Percentiles rank a stretch among this genome's conserved stretches.
Evolutionary conservation across 2,797 vertebrate genomes (phyloP).

Genomic region (Falco berigora): DNA sequence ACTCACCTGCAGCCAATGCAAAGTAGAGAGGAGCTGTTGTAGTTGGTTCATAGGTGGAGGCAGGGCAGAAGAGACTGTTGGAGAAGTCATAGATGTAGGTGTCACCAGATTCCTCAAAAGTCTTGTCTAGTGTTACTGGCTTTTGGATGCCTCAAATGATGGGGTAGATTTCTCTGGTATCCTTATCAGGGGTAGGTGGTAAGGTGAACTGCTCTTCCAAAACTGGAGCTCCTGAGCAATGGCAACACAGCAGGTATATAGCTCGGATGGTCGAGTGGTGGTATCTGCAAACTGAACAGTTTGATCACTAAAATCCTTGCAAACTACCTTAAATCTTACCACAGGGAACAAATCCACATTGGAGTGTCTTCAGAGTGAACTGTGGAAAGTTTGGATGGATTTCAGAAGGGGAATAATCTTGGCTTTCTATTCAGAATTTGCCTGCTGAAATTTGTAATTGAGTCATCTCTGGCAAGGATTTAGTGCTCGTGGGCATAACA

Average conservation of each 20-base stretch:
- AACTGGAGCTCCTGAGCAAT: background rate
- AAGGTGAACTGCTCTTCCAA: background rate
- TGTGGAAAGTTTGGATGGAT: background rate
- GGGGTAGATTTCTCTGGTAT: background rate
- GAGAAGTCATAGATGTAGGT: background rate
- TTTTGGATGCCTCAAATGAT: background rate
- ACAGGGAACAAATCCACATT: background rate
- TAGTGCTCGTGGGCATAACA: background rate
- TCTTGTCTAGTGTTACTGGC: background rate
- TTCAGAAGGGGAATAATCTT: background rate
- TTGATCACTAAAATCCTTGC: background rate
- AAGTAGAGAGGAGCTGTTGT: background rate
- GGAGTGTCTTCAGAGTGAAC: background rate
- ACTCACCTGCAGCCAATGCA: background rate
- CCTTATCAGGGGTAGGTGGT: accelerated
- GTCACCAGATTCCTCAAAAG: background rate
- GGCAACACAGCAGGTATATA: background rate
- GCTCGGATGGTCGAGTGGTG: background rate
- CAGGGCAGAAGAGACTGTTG: background rate
- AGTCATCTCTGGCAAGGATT: background rate
- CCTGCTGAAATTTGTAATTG: background rate
- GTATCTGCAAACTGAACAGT: background rate
- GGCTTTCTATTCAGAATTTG: background rate
- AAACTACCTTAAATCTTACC: background rate
- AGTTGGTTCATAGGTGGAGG: background rate